phyloP scores from a whole-genome alignment of 2,888 invertebrate genomes.

The Dromius quadrimaculatus region DNA sequence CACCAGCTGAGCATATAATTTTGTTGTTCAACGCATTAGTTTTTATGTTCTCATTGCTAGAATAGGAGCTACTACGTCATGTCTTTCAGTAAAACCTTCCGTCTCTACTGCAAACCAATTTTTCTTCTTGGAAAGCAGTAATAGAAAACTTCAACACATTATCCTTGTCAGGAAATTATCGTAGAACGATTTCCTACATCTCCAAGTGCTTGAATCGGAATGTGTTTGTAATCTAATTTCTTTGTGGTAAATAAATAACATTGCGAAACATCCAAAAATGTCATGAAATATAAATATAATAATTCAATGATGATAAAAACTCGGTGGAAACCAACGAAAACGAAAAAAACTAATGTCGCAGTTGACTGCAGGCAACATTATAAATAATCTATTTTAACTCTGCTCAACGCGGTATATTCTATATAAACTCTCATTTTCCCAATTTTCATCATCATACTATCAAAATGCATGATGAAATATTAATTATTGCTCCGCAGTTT shows the following conservation, averaged over 20 bases:
- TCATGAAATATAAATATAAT: not conserved
- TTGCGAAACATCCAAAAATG: not conserved
- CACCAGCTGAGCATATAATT: not conserved
- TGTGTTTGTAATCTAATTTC: constrained; percentile 1
- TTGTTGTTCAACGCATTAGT: not conserved
- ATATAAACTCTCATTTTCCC: no score
- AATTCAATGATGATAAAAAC: not conserved
- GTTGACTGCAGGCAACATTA: no score
- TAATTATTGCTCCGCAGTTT: no score
- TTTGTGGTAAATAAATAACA: no score
- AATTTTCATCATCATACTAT: no score
- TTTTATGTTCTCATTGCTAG: not conserved
- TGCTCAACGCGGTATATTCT: no score
- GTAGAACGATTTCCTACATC: constrained; percentile 16
- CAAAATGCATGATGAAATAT: no score
- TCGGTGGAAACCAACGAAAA: not conserved
- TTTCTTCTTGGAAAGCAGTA: constrained; percentile 1
- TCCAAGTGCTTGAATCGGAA: not conserved
- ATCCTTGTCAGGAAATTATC: constrained; percentile 17
- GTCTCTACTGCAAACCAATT: no score
- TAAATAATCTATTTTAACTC: no score
- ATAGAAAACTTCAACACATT: constrained; percentile 3
- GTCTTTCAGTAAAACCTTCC: not conserved
- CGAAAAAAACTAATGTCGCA: no score
- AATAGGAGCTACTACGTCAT: not conserved